These are phyloP conservation scores for Tonatia bakeri DNA, from an alignment of 2,113 vertebrate genomes.

Conservation along the genomic window DNA sequence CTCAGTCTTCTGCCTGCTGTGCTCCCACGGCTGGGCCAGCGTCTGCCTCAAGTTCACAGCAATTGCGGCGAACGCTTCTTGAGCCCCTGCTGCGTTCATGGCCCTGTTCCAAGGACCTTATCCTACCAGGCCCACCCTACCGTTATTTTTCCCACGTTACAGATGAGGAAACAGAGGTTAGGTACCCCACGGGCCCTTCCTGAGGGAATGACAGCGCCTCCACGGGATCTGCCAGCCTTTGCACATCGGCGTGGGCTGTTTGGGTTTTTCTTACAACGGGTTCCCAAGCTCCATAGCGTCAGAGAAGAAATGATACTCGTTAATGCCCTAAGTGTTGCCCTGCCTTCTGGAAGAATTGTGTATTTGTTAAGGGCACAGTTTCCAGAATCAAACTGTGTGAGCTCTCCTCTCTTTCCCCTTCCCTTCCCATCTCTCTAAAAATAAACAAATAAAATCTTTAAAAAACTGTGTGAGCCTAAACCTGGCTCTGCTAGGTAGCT, in stretches of 20 bases:
- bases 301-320: not conserved
- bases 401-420: too few species aligned
- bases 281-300: not conserved
- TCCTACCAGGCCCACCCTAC: not conserved
- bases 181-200: not conserved
- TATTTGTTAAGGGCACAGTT: not conserved
- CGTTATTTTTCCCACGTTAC: not conserved
- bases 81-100: not conserved
- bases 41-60: not conserved
- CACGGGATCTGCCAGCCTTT: not conserved
- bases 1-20: not conserved
- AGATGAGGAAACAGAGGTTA: not conserved
- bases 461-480: not conserved
- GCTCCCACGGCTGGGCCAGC: not conserved
- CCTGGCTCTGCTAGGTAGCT: not conserved
- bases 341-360: not conserved
- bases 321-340: not conserved
- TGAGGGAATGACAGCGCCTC: not conserved
- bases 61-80: accelerated
- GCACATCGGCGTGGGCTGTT: accelerated
- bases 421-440: too few species aligned
- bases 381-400: not conserved
- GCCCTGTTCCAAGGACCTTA: not conserved
- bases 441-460: too few species aligned
- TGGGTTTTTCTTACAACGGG: not conserved